Conservation (phyloP, 2,113 vertebrate genomes). For the Lamprotornis superbus region DNA sequence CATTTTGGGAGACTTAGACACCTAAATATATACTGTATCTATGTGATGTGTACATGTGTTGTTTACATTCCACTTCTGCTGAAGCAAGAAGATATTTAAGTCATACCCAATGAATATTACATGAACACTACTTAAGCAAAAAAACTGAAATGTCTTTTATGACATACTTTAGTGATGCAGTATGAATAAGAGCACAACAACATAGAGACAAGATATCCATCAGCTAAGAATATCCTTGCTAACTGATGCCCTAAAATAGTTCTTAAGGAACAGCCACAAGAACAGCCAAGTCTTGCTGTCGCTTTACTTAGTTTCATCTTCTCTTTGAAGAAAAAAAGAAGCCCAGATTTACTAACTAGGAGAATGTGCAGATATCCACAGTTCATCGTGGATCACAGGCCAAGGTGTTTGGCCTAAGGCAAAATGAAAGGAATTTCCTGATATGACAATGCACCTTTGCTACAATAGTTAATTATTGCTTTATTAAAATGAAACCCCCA, state of each 20-base stretch:
- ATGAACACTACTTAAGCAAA: conserved; percentile 24
- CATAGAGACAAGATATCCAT: neutral
- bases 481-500: neutral
- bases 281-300: neutral
- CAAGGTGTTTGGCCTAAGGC: conserved; percentile 26
- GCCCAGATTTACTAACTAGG: neutral
- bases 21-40: conserved; percentile 7
- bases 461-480: conserved; percentile 65
- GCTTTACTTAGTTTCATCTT: neutral
- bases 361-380: neutral
- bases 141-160: neutral
- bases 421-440: conserved; percentile 42
- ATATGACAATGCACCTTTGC: conserved; percentile 35
- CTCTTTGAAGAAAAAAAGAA: neutral
- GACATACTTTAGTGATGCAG: conserved; percentile 21
- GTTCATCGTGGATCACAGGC: neutral
- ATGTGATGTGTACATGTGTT: conserved; percentile 2
- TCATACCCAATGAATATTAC: conserved; percentile 16
- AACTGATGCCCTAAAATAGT: conserved; percentile 6
- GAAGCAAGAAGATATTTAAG: neutral
- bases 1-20: neutral
- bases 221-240: conserved; percentile 13
- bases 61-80: neutral
- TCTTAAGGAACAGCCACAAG: neutral
- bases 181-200: neutral